phyloP scores from a whole-genome alignment of 2,113 vertebrate species.

The Baryphthengus martii region DNA sequence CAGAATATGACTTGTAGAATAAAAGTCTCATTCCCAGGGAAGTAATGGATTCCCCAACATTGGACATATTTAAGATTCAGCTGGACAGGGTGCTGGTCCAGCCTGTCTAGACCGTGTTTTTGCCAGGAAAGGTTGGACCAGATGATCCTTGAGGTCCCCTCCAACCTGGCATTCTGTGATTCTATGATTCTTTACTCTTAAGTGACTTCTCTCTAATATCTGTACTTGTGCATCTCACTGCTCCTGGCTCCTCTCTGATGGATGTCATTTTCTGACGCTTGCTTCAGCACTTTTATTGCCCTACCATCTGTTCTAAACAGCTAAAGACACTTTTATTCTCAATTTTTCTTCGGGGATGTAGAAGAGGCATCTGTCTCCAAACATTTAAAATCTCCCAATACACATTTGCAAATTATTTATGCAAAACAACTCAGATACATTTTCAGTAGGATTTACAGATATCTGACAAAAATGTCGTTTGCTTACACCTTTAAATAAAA shows the following conservation, averaged over 20 bases:
- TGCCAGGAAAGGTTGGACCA: neutral
- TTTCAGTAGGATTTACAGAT: neutral
- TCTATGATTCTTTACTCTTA: neutral
- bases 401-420: neutral
- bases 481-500: neutral
- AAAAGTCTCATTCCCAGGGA: neutral
- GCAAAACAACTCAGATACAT: neutral
- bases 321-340: neutral
- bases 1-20: neutral
- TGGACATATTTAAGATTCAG: neutral
- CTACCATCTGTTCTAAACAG: slow-evolving; percentile 15
- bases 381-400: slow-evolving; percentile 1
- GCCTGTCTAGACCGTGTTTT: neutral
- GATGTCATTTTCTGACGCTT: neutral
- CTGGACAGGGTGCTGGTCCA: neutral
- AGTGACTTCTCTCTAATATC: neutral
- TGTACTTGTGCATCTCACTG: neutral
- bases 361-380: neutral
- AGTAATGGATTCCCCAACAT: neutral
- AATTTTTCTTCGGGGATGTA: neutral
- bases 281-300: neutral
- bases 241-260: neutral
- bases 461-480: neutral
- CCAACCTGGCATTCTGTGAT: neutral
- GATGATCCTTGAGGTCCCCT: neutral